phyloP scores from a whole-genome alignment of 2,113 vertebrate genomes.

The Trichomycterus rosablanca region DNA sequence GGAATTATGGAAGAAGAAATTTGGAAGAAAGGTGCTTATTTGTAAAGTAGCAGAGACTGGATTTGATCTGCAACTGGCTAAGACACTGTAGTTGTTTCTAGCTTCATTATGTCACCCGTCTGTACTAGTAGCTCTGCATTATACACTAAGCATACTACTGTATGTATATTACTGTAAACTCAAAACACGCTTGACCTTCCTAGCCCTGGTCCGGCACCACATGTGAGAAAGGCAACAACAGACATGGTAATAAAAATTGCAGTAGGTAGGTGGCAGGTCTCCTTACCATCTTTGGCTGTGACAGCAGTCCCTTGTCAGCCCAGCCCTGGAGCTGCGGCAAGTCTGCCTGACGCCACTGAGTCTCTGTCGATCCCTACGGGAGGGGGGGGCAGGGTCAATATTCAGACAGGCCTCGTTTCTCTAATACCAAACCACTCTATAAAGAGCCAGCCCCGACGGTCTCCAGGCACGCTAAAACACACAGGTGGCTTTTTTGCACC shows the following conservation, averaged over 20 bases:
- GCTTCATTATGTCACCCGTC: too few relatives aligned
- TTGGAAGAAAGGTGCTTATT: too few relatives aligned
- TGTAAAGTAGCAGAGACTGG: too few relatives aligned
- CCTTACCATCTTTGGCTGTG: conserved; percentile 82
- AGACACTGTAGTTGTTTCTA: too few relatives aligned
- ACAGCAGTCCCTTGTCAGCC: conserved; percentile 81
- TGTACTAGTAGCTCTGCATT: too few relatives aligned
- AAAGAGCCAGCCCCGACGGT: conserved; percentile 42
- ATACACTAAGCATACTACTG: too few relatives aligned
- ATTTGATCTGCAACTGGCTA: too few relatives aligned
- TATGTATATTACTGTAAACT: too few relatives aligned
- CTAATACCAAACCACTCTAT: conserved; percentile 55
- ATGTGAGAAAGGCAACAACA: conserved; percentile 54
- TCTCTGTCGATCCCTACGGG: conserved; percentile 78
- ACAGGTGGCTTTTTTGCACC: conserved; percentile 46
- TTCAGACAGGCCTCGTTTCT: conserved; percentile 60
- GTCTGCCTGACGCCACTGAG: conserved; percentile 80
- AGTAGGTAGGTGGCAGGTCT: conserved; percentile 61
- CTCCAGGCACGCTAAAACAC: conserved; percentile 62
- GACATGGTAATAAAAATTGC: conserved; percentile 60
- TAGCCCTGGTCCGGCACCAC: conserved; percentile 26
- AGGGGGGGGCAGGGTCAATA: conserved; percentile 62
- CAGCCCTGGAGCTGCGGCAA: conserved; percentile 80
- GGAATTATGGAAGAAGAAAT: too few relatives aligned
- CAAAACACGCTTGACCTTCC: conserved; percentile 7